Evolutionary conservation across 2,888 invertebrate species (phyloP), one percentile per base, ranked within the genome.

Genomic region (Conus canariensis): DNA sequence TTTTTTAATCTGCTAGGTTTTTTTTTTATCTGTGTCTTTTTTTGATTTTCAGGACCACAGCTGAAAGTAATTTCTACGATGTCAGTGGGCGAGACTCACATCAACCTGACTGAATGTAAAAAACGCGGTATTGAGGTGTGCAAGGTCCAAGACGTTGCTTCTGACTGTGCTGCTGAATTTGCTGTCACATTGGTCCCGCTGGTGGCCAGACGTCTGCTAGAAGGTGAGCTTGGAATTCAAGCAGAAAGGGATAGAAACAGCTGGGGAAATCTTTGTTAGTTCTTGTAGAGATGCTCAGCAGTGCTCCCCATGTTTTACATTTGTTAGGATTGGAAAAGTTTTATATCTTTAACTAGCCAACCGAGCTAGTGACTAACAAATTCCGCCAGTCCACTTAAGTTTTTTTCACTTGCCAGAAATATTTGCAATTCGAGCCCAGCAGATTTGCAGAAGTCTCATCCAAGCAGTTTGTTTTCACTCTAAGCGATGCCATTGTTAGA

Each of bases 31-130:
- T 4, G 25, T 25, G 19, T 64, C 19, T 3, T 45, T 45, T 45
- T 5, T 22, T 56, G 56, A 10, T n/a, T 85, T 92, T 12, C 92
- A 88, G 98, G 98, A 0, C 96, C 97, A 0, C 97, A 97, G 30
- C 96, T 99, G 45, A 98, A 98, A 97, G 98, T 98, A 0, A 97
- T 99, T 0, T 97, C 97, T 0, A 99, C 99, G 0, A 98, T 99
- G 97, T 99, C 99, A 0, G 99, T 98, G 2, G 99, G 99, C 22
- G 97, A 97, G 94, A 98, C 98, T 94, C 99, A 99, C 95, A 97
- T 99, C 91, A 98, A 99, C 95, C 95, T 98, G 3, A 95, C 96
- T 0, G 98, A 98, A 95, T 98, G 98, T 93, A 97, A 97, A 95
- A 97, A 97, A 93, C 93, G 96, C 92, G 97, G 97, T 1, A 97